Percentiles rank a stretch among this genome's conserved stretches.
These are phyloP conservation scores for Polyommatus iphigenia DNA, from an alignment of 2,888 invertebrate genomes.

Conservation along the genomic window DNA sequence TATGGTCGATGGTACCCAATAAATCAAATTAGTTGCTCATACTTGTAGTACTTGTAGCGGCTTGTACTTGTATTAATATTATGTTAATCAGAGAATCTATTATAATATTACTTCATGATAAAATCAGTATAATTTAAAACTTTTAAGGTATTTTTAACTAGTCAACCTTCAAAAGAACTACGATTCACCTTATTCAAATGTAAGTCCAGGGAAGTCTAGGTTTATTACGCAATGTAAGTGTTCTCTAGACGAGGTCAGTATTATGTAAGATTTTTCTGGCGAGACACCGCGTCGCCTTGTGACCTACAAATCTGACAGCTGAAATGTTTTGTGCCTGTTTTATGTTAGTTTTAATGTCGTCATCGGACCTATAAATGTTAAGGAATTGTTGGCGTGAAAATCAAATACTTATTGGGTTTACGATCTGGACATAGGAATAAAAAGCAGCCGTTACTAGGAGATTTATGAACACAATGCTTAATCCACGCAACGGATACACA, in stretches of 20 bases:
- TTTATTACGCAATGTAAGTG: not conserved
- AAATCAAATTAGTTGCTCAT: too few species aligned
- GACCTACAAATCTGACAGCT: slow-evolving; percentile 42
- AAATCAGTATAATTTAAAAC: too few species aligned
- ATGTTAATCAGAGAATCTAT: too few species aligned
- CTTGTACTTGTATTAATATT: too few species aligned
- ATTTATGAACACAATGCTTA: not conserved
- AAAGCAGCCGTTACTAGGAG: not conserved
- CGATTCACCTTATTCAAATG: not conserved
- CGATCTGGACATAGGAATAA: not conserved
- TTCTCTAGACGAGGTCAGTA: not conserved
- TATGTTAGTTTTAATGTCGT: not conserved
- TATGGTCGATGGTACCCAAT: too few species aligned
- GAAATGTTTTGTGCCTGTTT: slow-evolving; percentile 16
- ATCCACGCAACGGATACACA: too few species aligned
- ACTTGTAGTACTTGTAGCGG: too few species aligned
- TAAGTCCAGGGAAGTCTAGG: not conserved
- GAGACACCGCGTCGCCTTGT: slow-evolving; percentile 44
- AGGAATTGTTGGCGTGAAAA: not conserved
- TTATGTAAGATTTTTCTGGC: slow-evolving; percentile 40
- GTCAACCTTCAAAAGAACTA: not conserved
- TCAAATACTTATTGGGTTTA: not conserved
- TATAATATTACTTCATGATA: too few species aligned
- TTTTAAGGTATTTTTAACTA: not conserved
- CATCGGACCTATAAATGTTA: not conserved